phyloP scores from a whole-genome alignment of 2,797 vertebrate genomes.

The Chelon labrosus region DNA sequence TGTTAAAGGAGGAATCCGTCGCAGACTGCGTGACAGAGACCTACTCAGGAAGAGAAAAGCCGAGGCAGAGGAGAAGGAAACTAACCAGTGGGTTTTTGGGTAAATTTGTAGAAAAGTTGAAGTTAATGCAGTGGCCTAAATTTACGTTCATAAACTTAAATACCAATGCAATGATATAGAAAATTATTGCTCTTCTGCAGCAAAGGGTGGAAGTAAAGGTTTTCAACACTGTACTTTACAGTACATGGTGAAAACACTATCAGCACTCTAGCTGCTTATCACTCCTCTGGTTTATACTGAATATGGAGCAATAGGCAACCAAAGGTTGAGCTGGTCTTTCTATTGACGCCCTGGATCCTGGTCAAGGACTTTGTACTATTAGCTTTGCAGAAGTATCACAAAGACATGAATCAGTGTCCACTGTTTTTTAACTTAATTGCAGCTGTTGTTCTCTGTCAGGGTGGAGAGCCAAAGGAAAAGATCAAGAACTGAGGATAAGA shows the following conservation, averaged over 20 bases:
- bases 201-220: neutral
- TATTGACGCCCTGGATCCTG: slow-evolving; percentile 68
- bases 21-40: slow-evolving; percentile 90
- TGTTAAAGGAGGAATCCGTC: slow-evolving; percentile 82
- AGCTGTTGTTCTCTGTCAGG: slow-evolving; percentile 75
- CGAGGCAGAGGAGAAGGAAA: slow-evolving; percentile 89
- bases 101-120: slow-evolving; percentile 80
- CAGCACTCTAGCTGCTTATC: slow-evolving; percentile 68
- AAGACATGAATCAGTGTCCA: slow-evolving; percentile 52
- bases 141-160: slow-evolving; percentile 8
- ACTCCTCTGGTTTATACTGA: slow-evolving; percentile 64
- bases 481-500: slow-evolving; percentile 68
- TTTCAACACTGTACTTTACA: slow-evolving; percentile 20
- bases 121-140: slow-evolving; percentile 29
- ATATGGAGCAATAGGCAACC: slow-evolving; percentile 76
- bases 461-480: slow-evolving; percentile 78
- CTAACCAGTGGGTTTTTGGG: slow-evolving; percentile 89
- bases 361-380: slow-evolving; percentile 81
- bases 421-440: slow-evolving; percentile 32
- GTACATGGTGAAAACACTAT: slow-evolving; percentile 50
- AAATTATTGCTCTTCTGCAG: neutral
- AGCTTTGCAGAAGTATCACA: slow-evolving; percentile 62
- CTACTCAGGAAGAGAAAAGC: slow-evolving; percentile 92
- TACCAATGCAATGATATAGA: neutral
- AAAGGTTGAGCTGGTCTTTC: slow-evolving; percentile 75